phyloP scores from a whole-genome alignment of 1,140 invertebrate genomes.

The Pararge aegeria region DNA sequence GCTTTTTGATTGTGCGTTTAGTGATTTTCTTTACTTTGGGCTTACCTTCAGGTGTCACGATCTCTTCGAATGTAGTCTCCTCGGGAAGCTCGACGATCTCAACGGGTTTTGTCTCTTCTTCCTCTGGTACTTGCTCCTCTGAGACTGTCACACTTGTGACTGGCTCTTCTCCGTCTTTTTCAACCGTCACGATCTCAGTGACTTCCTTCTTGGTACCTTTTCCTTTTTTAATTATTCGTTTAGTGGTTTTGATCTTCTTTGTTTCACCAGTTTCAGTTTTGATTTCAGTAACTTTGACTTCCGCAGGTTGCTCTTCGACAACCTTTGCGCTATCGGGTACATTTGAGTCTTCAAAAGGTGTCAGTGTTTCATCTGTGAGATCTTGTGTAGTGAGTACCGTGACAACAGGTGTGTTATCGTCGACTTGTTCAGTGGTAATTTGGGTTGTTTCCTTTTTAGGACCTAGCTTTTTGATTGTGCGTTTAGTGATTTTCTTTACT shows the following conservation, averaged over 20 bases:
- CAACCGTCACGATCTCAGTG: conserved; percentile 66
- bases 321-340: conserved; percentile 11
- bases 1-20: conserved; percentile 55
- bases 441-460: conserved; percentile 15
- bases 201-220: conserved; percentile 51
- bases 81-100: conserved; percentile 26
- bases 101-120: conserved; percentile 14
- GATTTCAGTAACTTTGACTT: conserved; percentile 53
- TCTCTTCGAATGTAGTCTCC: conserved; percentile 22
- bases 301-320: conserved; percentile 35
- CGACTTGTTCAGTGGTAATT: conserved; percentile 27
- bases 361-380: conserved; percentile 2
- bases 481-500: too few species aligned
- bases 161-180: conserved; percentile 70
- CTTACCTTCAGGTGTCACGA: conserved; percentile 26
- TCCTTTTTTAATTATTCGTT: conserved; percentile 57
- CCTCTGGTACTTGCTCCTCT: background rate
- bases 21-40: conserved; percentile 48
- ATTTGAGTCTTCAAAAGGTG: conserved; percentile 43
- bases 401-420: conserved; percentile 23
- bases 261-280: conserved; percentile 52
- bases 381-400: conserved; percentile 1
- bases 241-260: conserved; percentile 56
- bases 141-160: conserved; percentile 34
- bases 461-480: conserved; percentile 25